A percentile compares a stretch with the other conserved stretches of the same genome.
phyloP scores from a whole-genome alignment of 2,113 vertebrate genomes.

The Microtus oregoni region DNA sequence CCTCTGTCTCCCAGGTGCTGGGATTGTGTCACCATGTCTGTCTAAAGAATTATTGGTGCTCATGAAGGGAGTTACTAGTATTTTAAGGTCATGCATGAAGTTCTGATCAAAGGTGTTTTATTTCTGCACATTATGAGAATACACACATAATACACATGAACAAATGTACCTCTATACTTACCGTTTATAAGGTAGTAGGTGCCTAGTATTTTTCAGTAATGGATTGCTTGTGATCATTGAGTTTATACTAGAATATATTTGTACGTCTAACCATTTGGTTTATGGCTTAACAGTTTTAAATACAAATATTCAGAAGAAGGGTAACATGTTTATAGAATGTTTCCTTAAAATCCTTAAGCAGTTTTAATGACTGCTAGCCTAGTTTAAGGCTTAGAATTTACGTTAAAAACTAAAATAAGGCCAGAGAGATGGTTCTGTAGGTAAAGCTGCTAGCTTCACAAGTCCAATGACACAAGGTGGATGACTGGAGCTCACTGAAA shows the following conservation, averaged over 20 bases:
- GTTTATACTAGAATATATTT: neutral
- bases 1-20: neutral
- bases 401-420: neutral
- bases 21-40: neutral
- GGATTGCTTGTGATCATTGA: neutral
- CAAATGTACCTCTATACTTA: neutral
- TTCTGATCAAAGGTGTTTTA: constrained; percentile 23
- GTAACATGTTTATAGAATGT: constrained; percentile 8
- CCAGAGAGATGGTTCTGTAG: neutral
- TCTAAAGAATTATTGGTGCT: constrained; percentile 15
- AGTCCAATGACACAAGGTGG: neutral
- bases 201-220: constrained; percentile 23
- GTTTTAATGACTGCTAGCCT: constrained; percentile 30
- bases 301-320: neutral
- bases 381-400: constrained; percentile 32
- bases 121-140: neutral
- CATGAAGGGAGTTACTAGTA: neutral
- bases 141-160: neutral
- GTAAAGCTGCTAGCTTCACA: neutral
- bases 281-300: neutral
- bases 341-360: constrained; percentile 6
- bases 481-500: too few species aligned
- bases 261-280: neutral
- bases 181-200: neutral
- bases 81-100: neutral